Percentiles rank a stretch among this genome's conserved stretches.
Conservation (phyloP, 2,797 vertebrate genomes). For the Pangasius djambal region DNA sequence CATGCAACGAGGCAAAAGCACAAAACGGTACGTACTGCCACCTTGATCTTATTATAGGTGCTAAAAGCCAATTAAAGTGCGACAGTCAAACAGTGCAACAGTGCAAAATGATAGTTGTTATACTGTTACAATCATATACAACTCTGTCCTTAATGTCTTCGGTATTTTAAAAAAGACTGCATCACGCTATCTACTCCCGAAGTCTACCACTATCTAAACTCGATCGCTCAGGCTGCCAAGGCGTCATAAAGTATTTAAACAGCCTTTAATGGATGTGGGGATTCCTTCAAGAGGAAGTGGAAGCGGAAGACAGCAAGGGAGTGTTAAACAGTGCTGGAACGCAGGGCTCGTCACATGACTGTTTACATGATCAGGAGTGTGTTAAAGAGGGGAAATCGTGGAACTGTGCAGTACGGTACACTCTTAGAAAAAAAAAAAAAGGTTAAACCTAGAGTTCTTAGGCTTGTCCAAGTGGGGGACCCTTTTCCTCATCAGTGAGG, state of each 20-base stretch:
- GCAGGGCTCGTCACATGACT: background rate
- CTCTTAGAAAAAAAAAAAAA: background rate
- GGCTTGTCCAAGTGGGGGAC: background rate
- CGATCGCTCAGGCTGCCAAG: background rate
- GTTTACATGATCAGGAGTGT: constrained; percentile 14
- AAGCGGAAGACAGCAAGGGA: background rate
- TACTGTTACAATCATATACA: background rate
- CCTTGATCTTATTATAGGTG: background rate
- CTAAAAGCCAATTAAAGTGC: background rate
- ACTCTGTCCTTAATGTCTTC: background rate
- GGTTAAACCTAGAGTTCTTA: background rate
- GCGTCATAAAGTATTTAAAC: constrained; percentile 29
- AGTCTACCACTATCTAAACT: background rate
- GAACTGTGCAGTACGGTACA: background rate
- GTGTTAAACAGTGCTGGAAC: constrained; percentile 11
- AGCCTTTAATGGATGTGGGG: constrained; percentile 17
- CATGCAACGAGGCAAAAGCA: background rate
- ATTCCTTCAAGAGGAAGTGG: constrained; percentile 7
- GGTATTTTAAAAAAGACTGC: background rate
- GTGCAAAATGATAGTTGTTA: background rate
- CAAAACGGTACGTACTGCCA: background rate
- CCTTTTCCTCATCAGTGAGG: background rate
- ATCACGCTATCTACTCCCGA: background rate
- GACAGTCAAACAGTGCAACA: background rate
- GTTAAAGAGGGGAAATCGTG: background rate